Base-by-base conservation (phyloP, 92 coral and sea anemone species). In the Muricea muricata region DNA sequence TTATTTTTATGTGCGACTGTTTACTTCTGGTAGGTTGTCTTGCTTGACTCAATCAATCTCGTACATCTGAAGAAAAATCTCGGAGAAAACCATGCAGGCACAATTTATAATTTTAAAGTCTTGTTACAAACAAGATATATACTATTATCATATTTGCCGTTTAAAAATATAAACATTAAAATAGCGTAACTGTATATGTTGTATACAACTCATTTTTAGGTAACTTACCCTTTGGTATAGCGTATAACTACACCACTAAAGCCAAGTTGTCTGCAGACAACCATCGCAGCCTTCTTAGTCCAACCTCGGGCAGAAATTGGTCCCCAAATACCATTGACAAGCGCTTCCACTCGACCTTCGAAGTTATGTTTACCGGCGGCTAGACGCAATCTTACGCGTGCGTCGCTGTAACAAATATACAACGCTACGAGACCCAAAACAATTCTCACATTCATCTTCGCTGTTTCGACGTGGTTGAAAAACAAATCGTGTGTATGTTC, bases 261-360 rank as follows among this genome's bases (percentile, higher is more conserved):
- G 0, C 99, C 98, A 28, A 92, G 93, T 92, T 90, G 93, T 39
- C 91, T 86, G 55, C 99, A 96, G 8, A 87, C 92, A 10, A 94
- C 99, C 17, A 77, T 35, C 11, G 98, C 99, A 0, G 86, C 97
- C 4, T 93, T 86, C 67, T 85, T 84, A 65, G 75, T 42, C 97
- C 98, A 94, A 35, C 81, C 79, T 75, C 89, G 95, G 58, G 94
- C 99, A 58, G 98, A 96, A 33, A 96, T 89, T 1, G 90, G 97
- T 46, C 84, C 91, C 99, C 99, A 96, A 28, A 54, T 82, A 5
- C 92, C 90, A 4, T 89, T 72, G 90, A 92, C 79, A 30, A 83
- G 34, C 40, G 91, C 93, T 78, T 96, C 98, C 28, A 96, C 54
- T 65, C 89, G 81, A 11, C 99, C 99, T 68, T 93, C 97, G 76